Evolutionary conservation across 2,797 vertebrate species (phyloP).

Genomic region (Leuciscus waleckii): DNA sequence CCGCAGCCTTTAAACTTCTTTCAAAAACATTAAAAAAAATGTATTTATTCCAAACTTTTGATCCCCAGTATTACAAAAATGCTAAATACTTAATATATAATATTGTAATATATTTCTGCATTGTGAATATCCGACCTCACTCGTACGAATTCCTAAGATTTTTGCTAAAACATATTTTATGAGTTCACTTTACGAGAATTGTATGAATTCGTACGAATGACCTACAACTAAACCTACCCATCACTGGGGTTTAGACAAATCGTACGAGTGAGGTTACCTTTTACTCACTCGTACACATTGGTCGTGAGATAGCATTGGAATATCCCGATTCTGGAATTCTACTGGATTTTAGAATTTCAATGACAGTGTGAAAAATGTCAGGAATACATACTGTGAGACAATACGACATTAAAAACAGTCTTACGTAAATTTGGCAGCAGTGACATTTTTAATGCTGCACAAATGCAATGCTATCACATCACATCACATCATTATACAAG

Average conservation of each 20-base stretch:
- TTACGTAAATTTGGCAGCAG: neutral
- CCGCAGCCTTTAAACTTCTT: neutral
- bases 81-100: neutral
- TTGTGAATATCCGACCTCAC: no score
- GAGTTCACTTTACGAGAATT: no score
- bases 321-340: neutral
- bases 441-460: neutral
- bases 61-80: neutral
- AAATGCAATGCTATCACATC: neutral
- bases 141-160: no score
- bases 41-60: neutral
- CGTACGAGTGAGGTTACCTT: no score
- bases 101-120: neutral
- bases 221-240: no score
- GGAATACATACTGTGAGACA: neutral
- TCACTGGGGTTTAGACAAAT: no score
- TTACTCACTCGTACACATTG: no score
- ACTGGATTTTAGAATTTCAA: no score
- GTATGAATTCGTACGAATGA: no score
- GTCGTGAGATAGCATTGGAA: no score
- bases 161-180: no score
- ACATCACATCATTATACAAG: neutral
- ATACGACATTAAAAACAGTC: neutral
- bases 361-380: neutral
- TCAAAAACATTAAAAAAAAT: neutral